Conservation (phyloP, 2,797 vertebrate species). For the Oceanodroma leucorhoa region DNA sequence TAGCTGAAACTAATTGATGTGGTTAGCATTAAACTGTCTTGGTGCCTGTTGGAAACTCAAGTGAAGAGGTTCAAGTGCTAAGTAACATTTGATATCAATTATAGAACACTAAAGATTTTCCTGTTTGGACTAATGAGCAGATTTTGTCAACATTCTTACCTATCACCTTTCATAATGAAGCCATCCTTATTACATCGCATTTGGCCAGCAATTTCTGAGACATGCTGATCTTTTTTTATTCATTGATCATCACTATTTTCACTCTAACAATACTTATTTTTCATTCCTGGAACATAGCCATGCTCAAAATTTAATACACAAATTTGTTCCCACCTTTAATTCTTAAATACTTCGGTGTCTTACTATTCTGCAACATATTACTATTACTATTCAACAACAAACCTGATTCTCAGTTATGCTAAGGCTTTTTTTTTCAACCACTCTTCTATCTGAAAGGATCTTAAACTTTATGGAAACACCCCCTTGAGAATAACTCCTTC, state of each 20-base stretch:
- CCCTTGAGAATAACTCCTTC: neutral
- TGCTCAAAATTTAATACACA: neutral
- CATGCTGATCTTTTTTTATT: neutral
- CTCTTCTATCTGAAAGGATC: neutral
- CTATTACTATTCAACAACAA: neutral
- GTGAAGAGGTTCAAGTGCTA: neutral
- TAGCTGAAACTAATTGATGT: neutral
- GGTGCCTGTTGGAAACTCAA: neutral
- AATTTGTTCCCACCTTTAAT: neutral
- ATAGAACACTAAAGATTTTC: neutral
- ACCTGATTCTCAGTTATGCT: neutral
- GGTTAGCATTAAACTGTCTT: neutral
- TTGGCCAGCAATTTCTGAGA: neutral
- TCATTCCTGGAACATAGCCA: neutral
- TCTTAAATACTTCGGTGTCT: neutral
- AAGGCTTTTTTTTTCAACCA: neutral
- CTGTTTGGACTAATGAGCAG: neutral
- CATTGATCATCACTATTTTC: conserved; percentile 16
- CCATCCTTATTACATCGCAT: neutral
- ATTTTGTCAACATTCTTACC: neutral
- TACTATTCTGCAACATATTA: neutral
- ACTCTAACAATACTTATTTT: neutral
- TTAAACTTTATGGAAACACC: neutral
- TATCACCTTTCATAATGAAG: neutral
- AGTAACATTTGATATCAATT: neutral